Conservation (phyloP, 2,797 vertebrate genomes). For the Atherinosoma microstoma region DNA sequence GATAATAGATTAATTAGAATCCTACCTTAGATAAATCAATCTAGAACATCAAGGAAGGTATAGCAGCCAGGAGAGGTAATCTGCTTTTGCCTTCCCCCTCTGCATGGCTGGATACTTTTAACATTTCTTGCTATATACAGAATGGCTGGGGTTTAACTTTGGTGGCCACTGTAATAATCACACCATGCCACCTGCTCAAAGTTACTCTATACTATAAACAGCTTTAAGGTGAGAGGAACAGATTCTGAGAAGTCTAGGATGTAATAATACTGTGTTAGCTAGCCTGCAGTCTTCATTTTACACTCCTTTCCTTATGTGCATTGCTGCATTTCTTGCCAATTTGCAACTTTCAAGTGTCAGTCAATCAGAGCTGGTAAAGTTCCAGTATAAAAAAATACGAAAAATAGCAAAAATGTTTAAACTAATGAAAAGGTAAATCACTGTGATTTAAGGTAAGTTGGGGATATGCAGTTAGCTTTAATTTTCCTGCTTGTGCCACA, state of each 20-base stretch:
- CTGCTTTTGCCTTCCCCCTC: background rate
- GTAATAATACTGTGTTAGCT: background rate
- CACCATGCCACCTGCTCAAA: background rate
- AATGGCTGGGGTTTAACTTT: background rate
- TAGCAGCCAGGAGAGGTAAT: constrained; percentile 1
- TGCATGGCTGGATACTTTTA: background rate
- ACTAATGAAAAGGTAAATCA: no score
- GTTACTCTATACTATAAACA: background rate
- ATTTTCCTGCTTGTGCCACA: no score
- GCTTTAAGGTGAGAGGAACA: background rate
- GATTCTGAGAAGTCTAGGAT: background rate
- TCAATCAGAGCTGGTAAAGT: background rate
- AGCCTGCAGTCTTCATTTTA: background rate
- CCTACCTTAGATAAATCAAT: constrained; percentile 33
- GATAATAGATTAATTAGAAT: constrained; percentile 38
- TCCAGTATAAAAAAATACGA: no score
- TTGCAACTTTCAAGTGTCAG: background rate
- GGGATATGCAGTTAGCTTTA: no score
- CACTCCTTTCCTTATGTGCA: background rate
- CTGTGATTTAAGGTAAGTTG: background rate
- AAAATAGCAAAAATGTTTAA: no score
- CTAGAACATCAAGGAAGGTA: constrained; percentile 3
- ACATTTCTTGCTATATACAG: background rate
- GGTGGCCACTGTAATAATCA: background rate
- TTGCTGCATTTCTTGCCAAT: background rate